Conservation (phyloP, 2,888 invertebrate genomes). For the Phyllotreta cruciferae region DNA sequence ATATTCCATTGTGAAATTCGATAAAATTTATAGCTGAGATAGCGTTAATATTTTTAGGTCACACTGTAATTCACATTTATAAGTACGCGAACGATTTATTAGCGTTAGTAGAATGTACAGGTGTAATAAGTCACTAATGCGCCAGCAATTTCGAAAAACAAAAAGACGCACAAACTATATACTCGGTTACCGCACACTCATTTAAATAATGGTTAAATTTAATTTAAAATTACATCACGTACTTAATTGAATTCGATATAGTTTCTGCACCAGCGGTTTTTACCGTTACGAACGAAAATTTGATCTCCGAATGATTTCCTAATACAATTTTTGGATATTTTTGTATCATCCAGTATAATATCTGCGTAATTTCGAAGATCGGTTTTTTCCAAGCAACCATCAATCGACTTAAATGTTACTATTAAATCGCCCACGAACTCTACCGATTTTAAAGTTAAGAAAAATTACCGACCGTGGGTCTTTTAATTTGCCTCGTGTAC, state of each 20-base stretch:
- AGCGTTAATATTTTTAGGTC: too few species aligned
- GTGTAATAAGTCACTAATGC: too few species aligned
- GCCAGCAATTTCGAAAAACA: too few species aligned
- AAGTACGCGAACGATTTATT: too few species aligned
- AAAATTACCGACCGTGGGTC: constrained; percentile 10
- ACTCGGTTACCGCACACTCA: too few species aligned
- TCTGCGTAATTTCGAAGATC: constrained; percentile 10
- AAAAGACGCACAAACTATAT: too few species aligned
- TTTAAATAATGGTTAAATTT: neutral
- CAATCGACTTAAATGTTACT: constrained; percentile 11
- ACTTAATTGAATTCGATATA: constrained; percentile 1
- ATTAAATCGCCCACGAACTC: constrained; percentile 22
- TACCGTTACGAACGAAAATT: neutral
- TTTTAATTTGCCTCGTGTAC: constrained; percentile 27
- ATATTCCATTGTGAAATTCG: too few species aligned
- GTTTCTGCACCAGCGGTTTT: neutral
- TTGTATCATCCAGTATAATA: neutral
- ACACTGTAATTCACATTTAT: too few species aligned
- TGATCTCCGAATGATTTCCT: neutral
- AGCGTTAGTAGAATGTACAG: too few species aligned
- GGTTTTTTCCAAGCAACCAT: constrained; percentile 3
- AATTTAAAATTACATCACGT: constrained; percentile 3
- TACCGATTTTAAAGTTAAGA: constrained; percentile 1
- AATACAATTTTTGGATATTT: too few species aligned
- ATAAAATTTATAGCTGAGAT: too few species aligned